Evolutionary conservation across 2,888 invertebrate genomes (phyloP).

Genomic region (Micoletzkya japonica): DNA sequence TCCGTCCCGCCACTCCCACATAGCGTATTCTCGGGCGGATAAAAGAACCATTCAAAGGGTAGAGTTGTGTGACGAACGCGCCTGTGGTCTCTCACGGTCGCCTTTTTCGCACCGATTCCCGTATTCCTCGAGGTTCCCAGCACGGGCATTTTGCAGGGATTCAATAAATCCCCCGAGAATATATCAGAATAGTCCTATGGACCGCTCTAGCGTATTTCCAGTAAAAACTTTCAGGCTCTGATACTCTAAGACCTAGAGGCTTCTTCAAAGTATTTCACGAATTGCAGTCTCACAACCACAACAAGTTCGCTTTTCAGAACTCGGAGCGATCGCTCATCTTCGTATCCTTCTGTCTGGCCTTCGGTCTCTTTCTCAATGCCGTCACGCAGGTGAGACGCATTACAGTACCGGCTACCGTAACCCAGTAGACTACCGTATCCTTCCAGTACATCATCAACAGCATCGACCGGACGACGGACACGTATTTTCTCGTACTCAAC

Average conservation of each 20-base stretch:
- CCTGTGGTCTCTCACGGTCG: too few relatives aligned
- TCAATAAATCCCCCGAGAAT: too few relatives aligned
- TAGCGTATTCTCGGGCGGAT: not conserved
- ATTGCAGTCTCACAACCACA: not conserved
- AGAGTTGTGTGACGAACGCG: too few relatives aligned
- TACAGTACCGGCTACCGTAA: not conserved
- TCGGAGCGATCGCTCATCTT: conserved; percentile 24
- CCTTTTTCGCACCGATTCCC: too few relatives aligned
- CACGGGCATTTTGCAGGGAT: too few relatives aligned
- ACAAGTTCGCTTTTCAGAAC: conserved; percentile 1
- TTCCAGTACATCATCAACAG: conserved; percentile 21
- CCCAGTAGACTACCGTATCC: not conserved
- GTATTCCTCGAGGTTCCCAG: too few relatives aligned
- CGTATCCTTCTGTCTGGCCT: conserved; percentile 15
- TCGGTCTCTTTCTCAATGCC: conserved; percentile 13
- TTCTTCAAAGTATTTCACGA: too few relatives aligned
- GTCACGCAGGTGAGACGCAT: not conserved
- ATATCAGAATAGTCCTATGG: too few relatives aligned
- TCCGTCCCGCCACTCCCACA: not conserved
- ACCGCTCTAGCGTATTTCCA: too few relatives aligned
- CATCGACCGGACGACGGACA: not conserved
- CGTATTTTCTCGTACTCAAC: conserved; percentile 18
- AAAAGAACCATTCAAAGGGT: too few relatives aligned
- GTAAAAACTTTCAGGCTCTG: too few relatives aligned
- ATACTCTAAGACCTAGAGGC: too few relatives aligned